A percentile compares a stretch with the other conserved stretches of the same genome.
These are phyloP conservation scores for Hyposoter dolosus DNA, from an alignment of 2,888 invertebrate genomes.

Conservation along the genomic window DNA sequence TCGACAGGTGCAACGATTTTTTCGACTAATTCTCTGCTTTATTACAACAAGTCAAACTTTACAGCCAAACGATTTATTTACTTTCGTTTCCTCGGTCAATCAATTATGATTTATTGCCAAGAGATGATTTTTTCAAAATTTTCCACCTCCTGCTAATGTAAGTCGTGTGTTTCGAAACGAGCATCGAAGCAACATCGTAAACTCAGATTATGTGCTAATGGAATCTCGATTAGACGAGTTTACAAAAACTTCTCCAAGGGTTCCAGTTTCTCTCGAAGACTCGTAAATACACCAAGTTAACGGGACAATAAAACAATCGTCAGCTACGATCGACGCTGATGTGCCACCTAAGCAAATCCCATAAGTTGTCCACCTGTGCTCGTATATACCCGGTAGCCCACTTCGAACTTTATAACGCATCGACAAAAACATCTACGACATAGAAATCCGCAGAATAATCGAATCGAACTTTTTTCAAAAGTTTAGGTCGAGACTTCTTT, in stretches of 20 bases:
- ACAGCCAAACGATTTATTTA: neutral
- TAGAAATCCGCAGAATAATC: neutral
- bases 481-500: no score
- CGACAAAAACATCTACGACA: neutral
- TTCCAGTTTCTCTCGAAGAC: neutral
- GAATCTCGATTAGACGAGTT: neutral
- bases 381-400: neutral
- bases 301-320: neutral
- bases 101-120: neutral
- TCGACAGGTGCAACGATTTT: slow-evolving; percentile 15
- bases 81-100: neutral
- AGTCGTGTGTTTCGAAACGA: neutral
- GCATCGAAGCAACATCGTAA: neutral
- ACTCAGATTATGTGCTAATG: slow-evolving; percentile 1
- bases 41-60: neutral
- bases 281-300: neutral
- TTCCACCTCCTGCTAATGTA: neutral
- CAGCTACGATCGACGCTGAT: slow-evolving; percentile 13
- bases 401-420: neutral
- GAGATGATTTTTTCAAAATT: neutral
- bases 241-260: neutral
- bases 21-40: neutral
- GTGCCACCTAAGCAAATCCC: slow-evolving; percentile 25
- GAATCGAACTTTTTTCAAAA: neutral
- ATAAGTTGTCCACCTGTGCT: neutral